These are phyloP conservation scores for Trachelus tabidus DNA, from an alignment of 2,888 invertebrate genomes.

Conservation along the genomic window DNA sequence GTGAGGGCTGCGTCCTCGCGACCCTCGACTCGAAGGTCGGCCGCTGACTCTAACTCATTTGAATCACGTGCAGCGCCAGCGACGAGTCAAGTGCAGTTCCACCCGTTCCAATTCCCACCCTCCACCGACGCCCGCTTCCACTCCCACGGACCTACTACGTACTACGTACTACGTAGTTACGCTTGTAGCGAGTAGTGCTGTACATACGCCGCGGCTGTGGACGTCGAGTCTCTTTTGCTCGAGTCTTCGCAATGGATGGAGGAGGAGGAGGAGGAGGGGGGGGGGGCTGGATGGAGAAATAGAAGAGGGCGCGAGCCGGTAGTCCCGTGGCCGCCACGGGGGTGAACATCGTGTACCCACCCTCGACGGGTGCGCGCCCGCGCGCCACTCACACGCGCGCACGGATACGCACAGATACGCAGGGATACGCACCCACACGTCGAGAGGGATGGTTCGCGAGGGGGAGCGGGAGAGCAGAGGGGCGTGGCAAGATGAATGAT, in stretches of 20 bases:
- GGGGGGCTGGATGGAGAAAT: conserved; percentile 35
- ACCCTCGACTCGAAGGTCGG: not conserved
- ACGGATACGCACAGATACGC: not conserved
- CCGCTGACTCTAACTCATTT: conserved; percentile 40
- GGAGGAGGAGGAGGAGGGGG: conserved; percentile 19
- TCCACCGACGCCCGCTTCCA: no score
- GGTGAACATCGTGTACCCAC: conserved; percentile 32
- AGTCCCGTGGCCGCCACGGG: conserved; percentile 24
- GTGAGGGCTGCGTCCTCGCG: no score
- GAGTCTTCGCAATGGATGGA: not conserved
- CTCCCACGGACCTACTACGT: not conserved
- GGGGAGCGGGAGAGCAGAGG: conserved; percentile 58
- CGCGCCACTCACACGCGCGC: not conserved
- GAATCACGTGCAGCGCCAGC: conserved; percentile 42
- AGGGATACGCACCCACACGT: not conserved
- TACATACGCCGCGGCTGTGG: not conserved
- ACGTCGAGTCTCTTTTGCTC: not conserved
- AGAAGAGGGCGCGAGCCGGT: conserved; percentile 32
- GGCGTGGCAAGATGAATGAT: conserved; percentile 67
- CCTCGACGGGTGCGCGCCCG: no score
- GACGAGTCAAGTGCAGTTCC: conserved; percentile 37
- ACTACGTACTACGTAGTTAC: conserved; percentile 28
- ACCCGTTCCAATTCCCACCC: not conserved
- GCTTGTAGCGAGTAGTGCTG: not conserved
- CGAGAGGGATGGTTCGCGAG: conserved; percentile 27